Percentiles rank a stretch among this genome's conserved stretches.
These are phyloP conservation scores for Salvelinus sp. DNA, from an alignment of 2,113 vertebrate species.

Conservation along the genomic window DNA sequence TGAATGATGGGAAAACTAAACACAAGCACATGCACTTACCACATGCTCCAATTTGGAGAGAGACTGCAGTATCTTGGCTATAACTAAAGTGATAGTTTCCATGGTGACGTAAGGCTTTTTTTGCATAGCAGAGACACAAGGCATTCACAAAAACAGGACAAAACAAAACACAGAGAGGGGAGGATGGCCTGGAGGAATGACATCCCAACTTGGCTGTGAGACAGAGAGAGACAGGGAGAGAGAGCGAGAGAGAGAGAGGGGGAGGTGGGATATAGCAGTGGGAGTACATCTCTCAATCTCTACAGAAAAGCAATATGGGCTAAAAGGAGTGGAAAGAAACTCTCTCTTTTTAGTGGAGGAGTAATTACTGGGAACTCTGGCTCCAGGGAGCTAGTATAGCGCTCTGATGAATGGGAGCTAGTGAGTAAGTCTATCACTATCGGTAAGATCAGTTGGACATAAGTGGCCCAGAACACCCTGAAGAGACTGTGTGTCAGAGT, in stretches of 20 bases:
- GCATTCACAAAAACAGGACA: conserved; percentile 49
- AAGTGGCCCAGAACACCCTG: background rate
- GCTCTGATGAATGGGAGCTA: background rate
- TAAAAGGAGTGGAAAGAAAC: too few relatives aligned
- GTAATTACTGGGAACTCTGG: background rate
- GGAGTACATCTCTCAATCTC: background rate
- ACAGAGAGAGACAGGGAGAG: background rate
- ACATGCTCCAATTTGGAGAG: conserved; percentile 16
- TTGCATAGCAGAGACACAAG: conserved; percentile 51
- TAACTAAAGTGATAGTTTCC: conserved; percentile 55
- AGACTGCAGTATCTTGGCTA: conserved; percentile 25
- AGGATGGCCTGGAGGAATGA: too few relatives aligned
- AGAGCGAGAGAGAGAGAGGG: too few relatives aligned
- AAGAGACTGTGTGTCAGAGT: background rate
- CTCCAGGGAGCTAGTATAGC: background rate
- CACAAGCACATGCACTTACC: conserved; percentile 9
- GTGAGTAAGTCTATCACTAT: background rate
- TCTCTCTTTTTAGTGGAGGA: background rate
- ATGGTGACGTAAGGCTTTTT: conserved; percentile 58
- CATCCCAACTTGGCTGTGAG: too few relatives aligned
- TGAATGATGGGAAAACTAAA: background rate
- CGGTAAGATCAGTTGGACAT: background rate
- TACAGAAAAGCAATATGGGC: too few relatives aligned
- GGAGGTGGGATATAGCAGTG: too few relatives aligned
- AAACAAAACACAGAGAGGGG: background rate